A percentile compares a stretch with the other conserved stretches of the same genome.
Conservation (phyloP, 2,888 invertebrate genomes). For the Marronus borbonicus region DNA sequence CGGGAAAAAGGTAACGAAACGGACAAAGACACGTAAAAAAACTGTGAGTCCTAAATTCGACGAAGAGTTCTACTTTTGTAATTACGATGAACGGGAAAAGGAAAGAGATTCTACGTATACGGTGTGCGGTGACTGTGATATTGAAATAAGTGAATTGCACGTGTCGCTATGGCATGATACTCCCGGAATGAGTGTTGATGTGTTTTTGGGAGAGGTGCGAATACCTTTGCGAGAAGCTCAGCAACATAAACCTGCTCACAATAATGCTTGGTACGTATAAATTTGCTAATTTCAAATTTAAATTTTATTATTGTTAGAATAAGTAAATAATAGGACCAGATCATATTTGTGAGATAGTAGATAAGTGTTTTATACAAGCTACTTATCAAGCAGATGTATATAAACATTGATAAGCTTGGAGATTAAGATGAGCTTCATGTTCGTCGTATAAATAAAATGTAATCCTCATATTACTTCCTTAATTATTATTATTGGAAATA, state of each 20-base stretch:
- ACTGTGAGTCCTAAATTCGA: constrained; percentile 92
- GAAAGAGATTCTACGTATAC: constrained; percentile 65
- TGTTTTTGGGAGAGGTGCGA: constrained; percentile 91
- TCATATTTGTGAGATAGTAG: background rate
- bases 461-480: background rate
- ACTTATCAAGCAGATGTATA: background rate
- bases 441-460: background rate
- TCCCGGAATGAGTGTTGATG: constrained; percentile 83
- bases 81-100: constrained; percentile 70
- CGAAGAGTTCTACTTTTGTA: constrained; percentile 87
- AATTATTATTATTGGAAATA: constrained; percentile 4
- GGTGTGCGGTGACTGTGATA: constrained; percentile 72
- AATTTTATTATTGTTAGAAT: background rate
- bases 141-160: constrained; percentile 85
- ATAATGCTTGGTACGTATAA: constrained; percentile 82
- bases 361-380: background rate
- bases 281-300: background rate
- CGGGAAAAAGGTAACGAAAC: constrained; percentile 83
- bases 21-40: constrained; percentile 91
- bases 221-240: constrained; percentile 83
- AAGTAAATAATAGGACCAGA: background rate
- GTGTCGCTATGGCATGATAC: constrained; percentile 91
- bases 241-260: constrained; percentile 74
- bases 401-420: constrained; percentile 20
- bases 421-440: constrained; percentile 12